Percentiles rank a stretch among this genome's conserved stretches.
Evolutionary conservation across 2,797 vertebrate species (phyloP).

Genomic region (Sibirionetta formosa): DNA sequence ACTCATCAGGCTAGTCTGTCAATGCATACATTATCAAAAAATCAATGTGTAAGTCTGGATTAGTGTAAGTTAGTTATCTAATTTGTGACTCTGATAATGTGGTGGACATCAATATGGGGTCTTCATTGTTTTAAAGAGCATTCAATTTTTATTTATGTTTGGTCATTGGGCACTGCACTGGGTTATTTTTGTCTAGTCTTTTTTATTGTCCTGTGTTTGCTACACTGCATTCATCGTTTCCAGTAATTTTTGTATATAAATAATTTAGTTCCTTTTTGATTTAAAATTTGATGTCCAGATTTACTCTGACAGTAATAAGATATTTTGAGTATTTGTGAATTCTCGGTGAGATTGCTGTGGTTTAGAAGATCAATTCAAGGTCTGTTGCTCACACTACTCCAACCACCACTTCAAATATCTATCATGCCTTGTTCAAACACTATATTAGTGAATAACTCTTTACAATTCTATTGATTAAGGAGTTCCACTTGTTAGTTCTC

Average conservation of each 20-base stretch:
- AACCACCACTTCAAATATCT: background rate
- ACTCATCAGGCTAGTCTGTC: background rate
- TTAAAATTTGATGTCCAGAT: background rate
- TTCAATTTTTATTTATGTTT: background rate
- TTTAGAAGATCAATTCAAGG: background rate
- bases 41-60: background rate
- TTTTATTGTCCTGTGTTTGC: background rate
- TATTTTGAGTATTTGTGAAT: background rate
- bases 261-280: background rate
- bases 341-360: background rate
- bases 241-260: background rate
- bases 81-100: background rate
- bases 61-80: background rate
- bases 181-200: background rate
- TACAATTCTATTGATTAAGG: background rate
- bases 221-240: background rate
- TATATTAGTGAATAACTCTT: background rate
- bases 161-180: accelerated
- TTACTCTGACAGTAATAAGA: background rate
- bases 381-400: background rate
- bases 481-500: background rate
- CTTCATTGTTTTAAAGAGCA: background rate
- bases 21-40: background rate
- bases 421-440: background rate
- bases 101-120: background rate